Percentiles rank a stretch among this genome's conserved stretches.
These are phyloP conservation scores for Drosophila mettleri DNA, from an alignment of 2,888 invertebrate genomes.

Conservation along the genomic window DNA sequence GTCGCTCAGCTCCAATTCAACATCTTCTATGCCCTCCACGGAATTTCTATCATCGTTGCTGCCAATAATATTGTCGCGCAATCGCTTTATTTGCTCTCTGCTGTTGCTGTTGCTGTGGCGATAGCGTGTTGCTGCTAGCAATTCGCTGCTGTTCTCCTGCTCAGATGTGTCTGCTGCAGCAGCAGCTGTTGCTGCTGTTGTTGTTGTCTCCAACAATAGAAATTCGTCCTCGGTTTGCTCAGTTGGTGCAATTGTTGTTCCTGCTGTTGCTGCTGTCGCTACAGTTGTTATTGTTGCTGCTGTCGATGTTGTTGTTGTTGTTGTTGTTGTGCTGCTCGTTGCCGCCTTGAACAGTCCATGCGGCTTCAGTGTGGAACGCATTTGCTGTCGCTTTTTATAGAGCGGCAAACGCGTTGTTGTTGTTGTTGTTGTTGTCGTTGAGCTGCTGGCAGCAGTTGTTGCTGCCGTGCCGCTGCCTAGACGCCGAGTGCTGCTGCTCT, in stretches of 20 bases:
- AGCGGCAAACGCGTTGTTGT: slow-evolving; percentile 82
- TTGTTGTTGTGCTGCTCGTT: slow-evolving; percentile 12
- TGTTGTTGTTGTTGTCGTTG: slow-evolving; percentile 53
- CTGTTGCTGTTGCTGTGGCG: slow-evolving; percentile 30
- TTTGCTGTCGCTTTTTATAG: slow-evolving; percentile 80
- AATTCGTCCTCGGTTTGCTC: slow-evolving; percentile 13
- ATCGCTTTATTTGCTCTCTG: slow-evolving; percentile 39
- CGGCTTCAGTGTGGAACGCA: slow-evolving; percentile 77
- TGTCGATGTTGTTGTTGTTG: slow-evolving; percentile 11
- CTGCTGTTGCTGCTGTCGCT: slow-evolving; percentile 14
- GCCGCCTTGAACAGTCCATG: slow-evolving; percentile 64
- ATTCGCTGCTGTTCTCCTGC: slow-evolving; percentile 27
- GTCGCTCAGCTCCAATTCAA: slow-evolving; percentile 46
- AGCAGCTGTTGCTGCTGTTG: slow-evolving; percentile 11
- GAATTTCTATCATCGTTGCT: slow-evolving; percentile 55
- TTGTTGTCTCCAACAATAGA: slow-evolving; percentile 30
- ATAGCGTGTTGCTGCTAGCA: slow-evolving; percentile 33
- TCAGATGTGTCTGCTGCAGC: slow-evolving; percentile 22
- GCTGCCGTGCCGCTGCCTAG: slow-evolving; percentile 18
- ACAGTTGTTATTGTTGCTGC: slow-evolving; percentile 15
- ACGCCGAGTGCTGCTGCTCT: slow-evolving; percentile 50
- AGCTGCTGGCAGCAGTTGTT: slow-evolving; percentile 36
- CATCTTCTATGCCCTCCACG: slow-evolving; percentile 59
- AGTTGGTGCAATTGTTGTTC: not conserved
- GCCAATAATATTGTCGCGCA: slow-evolving; percentile 54